Conservation (phyloP, 2,888 invertebrate species). For the Halictus ligatus region DNA sequence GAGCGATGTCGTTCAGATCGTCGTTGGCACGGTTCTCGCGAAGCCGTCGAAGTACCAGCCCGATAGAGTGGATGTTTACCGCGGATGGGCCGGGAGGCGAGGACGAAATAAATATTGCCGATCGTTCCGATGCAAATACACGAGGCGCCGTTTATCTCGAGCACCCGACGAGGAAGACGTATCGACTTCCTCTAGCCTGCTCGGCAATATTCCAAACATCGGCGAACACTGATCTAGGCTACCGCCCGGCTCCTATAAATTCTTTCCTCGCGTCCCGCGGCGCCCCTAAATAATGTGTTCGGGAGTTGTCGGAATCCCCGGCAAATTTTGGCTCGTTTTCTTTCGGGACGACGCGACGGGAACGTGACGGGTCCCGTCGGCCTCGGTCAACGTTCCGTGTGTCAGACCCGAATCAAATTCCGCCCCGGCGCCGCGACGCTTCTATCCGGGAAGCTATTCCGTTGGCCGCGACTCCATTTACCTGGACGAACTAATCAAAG, state of each 20-base stretch:
- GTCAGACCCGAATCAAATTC: slow-evolving; percentile 30
- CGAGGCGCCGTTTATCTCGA: slow-evolving; percentile 31
- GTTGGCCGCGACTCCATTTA: slow-evolving; percentile 36
- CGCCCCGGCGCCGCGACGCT: slow-evolving; percentile 2
- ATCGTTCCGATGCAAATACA: slow-evolving; percentile 36
- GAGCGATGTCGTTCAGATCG: not conserved
- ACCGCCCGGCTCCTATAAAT: not conserved
- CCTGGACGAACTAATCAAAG: slow-evolving; percentile 54
- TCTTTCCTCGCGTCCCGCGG: not conserved
- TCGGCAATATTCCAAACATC: slow-evolving; percentile 19
- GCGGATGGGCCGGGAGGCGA: not conserved
- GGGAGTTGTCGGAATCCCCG: not conserved
- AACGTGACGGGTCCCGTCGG: not conserved
- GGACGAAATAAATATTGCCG: slow-evolving; percentile 34
- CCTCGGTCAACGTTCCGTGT: not conserved
- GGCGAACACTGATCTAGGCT: not conserved
- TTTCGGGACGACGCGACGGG: not conserved
- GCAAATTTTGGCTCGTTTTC: not conserved
- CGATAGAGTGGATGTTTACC: slow-evolving; percentile 19
- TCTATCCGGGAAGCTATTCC: slow-evolving; percentile 14
- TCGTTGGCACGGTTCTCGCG: not conserved
- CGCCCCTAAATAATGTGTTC: slow-evolving; percentile 8
- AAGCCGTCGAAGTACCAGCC: slow-evolving; percentile 1
- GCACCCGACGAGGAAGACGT: not conserved
- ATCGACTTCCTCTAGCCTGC: slow-evolving; percentile 21